Conservation (phyloP, 2,888 invertebrate genomes). For the Tenthredo notha region DNA sequence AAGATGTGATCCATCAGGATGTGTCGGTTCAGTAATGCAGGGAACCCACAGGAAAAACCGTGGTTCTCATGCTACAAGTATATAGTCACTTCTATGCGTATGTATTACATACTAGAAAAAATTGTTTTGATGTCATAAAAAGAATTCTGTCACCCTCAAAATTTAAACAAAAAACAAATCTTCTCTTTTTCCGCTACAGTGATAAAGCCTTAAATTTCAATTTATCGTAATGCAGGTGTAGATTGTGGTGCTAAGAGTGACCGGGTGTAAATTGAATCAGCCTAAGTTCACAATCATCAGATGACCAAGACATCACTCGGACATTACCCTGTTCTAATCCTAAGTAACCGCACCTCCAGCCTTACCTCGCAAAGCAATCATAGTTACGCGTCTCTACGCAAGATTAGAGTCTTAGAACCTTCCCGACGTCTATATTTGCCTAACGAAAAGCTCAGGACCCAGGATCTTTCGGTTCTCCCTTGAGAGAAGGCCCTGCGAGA, state of each 20-base stretch:
- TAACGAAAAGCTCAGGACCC: not conserved
- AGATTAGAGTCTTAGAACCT: not conserved
- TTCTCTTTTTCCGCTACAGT: not conserved
- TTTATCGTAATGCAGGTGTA: not conserved
- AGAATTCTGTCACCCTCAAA: not conserved
- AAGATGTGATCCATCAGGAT: slow-evolving; percentile 35
- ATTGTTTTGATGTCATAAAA: not conserved
- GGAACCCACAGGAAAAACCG: not conserved
- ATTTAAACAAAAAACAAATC: too few relatives aligned
- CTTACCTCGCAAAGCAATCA: not conserved
- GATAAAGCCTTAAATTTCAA: not conserved
- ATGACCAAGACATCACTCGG: not conserved
- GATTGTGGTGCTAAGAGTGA: not conserved
- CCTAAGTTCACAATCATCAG: not conserved
- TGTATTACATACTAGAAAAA: not conserved
- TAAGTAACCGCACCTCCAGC: not conserved
- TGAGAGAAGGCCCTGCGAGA: not conserved
- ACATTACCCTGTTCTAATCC: not conserved
- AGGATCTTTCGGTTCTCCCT: not conserved
- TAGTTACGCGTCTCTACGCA: not conserved
- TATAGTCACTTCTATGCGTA: not conserved
- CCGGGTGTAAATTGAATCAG: not conserved
- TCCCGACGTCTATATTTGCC: not conserved
- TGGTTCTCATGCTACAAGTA: not conserved
- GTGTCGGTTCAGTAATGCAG: slow-evolving; percentile 33